Percentiles rank a stretch among this genome's conserved stretches.
Conservation (phyloP, 2,113 vertebrate species). For the Datnioides undecimradiatus region DNA sequence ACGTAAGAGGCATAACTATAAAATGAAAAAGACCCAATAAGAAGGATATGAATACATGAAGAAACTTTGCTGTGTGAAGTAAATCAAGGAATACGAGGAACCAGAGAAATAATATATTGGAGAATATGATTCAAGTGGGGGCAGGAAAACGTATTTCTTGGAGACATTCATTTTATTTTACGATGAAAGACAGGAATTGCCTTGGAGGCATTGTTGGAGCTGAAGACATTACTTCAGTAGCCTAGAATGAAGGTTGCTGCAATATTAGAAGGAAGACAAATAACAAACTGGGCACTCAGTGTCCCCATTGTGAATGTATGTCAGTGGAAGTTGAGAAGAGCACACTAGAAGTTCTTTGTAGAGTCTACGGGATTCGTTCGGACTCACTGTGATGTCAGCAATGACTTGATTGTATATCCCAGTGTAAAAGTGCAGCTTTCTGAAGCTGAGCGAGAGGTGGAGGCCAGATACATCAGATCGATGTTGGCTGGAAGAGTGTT, state of each 20-base stretch:
- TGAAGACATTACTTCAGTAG: slow-evolving; percentile 33
- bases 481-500: slow-evolving; percentile 7
- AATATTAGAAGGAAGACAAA: slow-evolving; percentile 49
- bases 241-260: slow-evolving; percentile 8
- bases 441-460: slow-evolving; percentile 5
- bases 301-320: slow-evolving; percentile 17
- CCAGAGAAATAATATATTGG: slow-evolving; percentile 26
- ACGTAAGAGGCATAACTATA: not conserved
- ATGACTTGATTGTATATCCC: not conserved
- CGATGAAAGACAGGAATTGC: slow-evolving; percentile 47
- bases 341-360: slow-evolving; percentile 11
- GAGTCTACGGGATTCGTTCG: not conserved
- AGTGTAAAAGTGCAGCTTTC: not conserved
- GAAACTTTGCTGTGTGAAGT: slow-evolving; percentile 14
- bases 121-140: slow-evolving; percentile 39
- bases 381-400: not conserved
- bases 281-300: slow-evolving; percentile 18
- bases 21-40: slow-evolving; percentile 10
- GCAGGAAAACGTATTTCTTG: slow-evolving; percentile 24
- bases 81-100: slow-evolving; percentile 32
- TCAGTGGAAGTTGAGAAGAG: not conserved
- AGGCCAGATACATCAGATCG: not conserved
- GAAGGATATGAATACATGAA: not conserved
- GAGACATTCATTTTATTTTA: slow-evolving; percentile 60
- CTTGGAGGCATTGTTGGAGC: slow-evolving; percentile 33